These are phyloP conservation scores for Andrena bicolor DNA, from an alignment of 2,888 invertebrate genomes.

Conservation along the genomic window DNA sequence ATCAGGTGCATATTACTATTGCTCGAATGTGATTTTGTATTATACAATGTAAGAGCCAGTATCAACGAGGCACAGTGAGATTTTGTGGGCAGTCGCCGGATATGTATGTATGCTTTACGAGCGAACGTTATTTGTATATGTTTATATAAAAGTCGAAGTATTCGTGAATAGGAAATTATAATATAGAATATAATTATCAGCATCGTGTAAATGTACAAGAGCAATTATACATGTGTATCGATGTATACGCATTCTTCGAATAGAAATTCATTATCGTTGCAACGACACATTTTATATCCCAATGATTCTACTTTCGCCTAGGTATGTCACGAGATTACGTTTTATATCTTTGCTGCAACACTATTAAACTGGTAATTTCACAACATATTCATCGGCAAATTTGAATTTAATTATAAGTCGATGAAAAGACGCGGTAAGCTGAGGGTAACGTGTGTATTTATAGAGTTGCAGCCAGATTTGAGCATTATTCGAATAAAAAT, in stretches of 20 bases:
- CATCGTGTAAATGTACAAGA: conserved; percentile 10
- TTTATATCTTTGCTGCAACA: neutral
- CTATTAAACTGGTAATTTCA: neutral
- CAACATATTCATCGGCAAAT: neutral
- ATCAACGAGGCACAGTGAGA: neutral
- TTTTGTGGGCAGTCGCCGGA: neutral
- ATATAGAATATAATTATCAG: conserved; percentile 20
- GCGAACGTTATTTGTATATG: conserved; percentile 23
- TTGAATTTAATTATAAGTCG: neutral
- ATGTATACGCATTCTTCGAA: conserved; percentile 26
- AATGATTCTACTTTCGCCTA: neutral
- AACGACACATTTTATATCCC: neutral
- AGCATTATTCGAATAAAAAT: no score
- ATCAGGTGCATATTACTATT: neutral
- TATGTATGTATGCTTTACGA: neutral
- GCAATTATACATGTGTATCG: conserved; percentile 8
- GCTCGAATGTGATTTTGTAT: neutral
- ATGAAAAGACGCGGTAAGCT: no score
- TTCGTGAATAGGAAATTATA: conserved; percentile 16
- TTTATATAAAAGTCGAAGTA: conserved; percentile 37
- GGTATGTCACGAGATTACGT: neutral
- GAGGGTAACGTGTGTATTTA: no score
- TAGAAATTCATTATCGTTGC: conserved; percentile 16
- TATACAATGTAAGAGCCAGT: neutral
- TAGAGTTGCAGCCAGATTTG: no score